Evolutionary conservation across 2,888 invertebrate genomes (phyloP).

Genomic region (Frankliniella intonsa): DNA sequence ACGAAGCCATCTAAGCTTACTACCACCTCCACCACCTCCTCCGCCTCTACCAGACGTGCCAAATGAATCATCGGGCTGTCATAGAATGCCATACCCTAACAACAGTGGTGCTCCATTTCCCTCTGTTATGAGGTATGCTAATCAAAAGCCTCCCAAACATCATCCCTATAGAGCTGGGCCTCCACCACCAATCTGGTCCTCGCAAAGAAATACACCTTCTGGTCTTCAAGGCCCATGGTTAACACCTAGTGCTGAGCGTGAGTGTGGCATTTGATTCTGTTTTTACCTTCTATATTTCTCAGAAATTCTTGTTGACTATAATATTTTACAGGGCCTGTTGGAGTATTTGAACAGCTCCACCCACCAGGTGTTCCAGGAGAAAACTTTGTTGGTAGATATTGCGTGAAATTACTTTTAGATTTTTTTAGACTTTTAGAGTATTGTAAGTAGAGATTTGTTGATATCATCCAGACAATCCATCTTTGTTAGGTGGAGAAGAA

Average conservation of each 20-base stretch:
- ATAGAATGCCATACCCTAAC: not conserved
- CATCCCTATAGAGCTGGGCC: not conserved
- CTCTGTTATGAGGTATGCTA: not conserved
- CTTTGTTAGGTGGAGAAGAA: not conserved
- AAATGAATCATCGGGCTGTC: not conserved
- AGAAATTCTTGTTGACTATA: not conserved
- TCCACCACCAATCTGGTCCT: not conserved
- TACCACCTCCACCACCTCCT: not conserved
- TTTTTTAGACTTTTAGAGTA: not conserved
- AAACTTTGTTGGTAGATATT: not conserved
- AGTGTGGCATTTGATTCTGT: not conserved
- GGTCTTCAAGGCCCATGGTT: not conserved
- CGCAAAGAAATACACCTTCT: not conserved
- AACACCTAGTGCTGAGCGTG: not conserved
- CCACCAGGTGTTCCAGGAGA: constrained; percentile 14
- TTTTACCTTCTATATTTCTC: not conserved
- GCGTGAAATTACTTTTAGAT: not conserved
- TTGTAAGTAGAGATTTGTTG: not conserved
- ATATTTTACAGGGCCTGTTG: not conserved
- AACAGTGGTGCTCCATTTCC: not conserved
- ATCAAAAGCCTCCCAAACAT: not conserved
- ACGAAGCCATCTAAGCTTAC: not conserved
- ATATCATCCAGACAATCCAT: not conserved
- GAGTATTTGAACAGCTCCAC: not conserved
- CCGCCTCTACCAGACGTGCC: not conserved